These are phyloP conservation scores for Lumbricus terrestris DNA, from an alignment of 2,888 invertebrate genomes.

Conservation along the genomic window DNA sequence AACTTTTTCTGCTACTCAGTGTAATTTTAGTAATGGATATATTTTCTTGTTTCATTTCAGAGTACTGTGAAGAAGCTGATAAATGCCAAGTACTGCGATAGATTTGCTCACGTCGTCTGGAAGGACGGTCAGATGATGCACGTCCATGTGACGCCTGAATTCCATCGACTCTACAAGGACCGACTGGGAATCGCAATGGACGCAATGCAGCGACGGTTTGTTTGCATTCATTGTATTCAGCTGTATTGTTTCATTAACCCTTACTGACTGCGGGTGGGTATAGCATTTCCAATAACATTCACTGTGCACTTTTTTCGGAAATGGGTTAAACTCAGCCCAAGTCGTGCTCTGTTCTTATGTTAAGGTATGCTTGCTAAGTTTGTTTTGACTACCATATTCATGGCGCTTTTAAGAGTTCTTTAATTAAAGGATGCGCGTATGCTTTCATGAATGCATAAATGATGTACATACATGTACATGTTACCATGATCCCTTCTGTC, in stretches of 20 bases:
- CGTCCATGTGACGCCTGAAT: slow-evolving; percentile 58
- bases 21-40: slow-evolving; percentile 13
- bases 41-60: neutral
- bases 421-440: neutral
- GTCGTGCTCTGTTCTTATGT: neutral
- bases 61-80: slow-evolving; percentile 50
- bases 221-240: neutral
- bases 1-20: neutral
- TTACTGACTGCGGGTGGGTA: no score
- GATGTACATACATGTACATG: neutral
- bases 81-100: slow-evolving; percentile 58
- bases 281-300: no score
- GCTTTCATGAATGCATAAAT: neutral
- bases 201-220: neutral
- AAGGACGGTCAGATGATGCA: slow-evolving; percentile 57
- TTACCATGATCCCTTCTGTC: no score
- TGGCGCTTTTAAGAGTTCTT: neutral
- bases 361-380: neutral
- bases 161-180: slow-evolving; percentile 47
- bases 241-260: neutral
- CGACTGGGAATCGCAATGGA: neutral
- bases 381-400: neutral
- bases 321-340: neutral
- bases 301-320: no score
- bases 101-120: slow-evolving; percentile 58